Evolutionary conservation across 2,888 invertebrate species (phyloP).

Genomic region (Callyntrura sp.): DNA sequence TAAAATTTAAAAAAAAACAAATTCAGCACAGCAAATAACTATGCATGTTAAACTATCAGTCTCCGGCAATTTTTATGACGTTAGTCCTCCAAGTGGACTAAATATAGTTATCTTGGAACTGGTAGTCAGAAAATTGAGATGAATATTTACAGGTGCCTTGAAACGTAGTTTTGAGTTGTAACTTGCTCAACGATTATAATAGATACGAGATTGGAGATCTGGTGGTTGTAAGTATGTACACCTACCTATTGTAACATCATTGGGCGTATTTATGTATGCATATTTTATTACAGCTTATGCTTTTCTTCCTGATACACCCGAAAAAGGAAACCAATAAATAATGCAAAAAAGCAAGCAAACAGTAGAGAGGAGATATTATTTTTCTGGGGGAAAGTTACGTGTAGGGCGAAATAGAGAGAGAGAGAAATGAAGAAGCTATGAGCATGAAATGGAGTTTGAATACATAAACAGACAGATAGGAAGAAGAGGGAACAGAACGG

Average conservation of each 20-base stretch:
- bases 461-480: slow-evolving; percentile 53
- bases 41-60: background rate
- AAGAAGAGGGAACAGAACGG: slow-evolving; percentile 12
- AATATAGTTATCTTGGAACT: background rate
- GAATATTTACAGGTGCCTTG: too few species aligned
- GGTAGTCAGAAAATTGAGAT: background rate
- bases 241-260: slow-evolving; percentile 24
- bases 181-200: too few species aligned
- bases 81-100: too few species aligned
- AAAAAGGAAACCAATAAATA: slow-evolving; percentile 76
- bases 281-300: slow-evolving; percentile 19
- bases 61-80: too few species aligned
- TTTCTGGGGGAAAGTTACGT: slow-evolving; percentile 44
- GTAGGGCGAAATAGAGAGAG: too few species aligned
- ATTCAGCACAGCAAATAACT: background rate
- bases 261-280: slow-evolving; percentile 14
- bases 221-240: too few species aligned
- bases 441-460: slow-evolving; percentile 77
- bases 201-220: too few species aligned
- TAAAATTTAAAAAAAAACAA: background rate
- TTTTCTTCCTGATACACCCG: slow-evolving; percentile 47
- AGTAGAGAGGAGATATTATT: slow-evolving; percentile 37
- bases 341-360: slow-evolving; percentile 70
- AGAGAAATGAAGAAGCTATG: slow-evolving; percentile 56
- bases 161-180: too few species aligned